Evolutionary conservation across 1,140 invertebrate species (phyloP), one percentile per base, ranked within the genome.

Genomic region (Vanessa atalanta): DNA sequence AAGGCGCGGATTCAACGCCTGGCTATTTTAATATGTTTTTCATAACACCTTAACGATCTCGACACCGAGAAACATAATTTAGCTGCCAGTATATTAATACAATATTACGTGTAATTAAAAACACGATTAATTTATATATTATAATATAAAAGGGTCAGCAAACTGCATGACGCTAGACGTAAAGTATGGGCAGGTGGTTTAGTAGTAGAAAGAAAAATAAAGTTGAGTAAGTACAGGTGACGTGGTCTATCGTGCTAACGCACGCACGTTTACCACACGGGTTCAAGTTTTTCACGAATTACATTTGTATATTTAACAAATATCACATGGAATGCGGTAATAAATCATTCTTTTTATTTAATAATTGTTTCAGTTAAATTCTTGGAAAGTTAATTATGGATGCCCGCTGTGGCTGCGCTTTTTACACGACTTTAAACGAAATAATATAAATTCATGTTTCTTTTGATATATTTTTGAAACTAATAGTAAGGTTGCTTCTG

Each of bases 21-120:
- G 37, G 0, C 3, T 9, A 43, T 43, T 43, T 43, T 9, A 43
- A 43, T 43, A 9, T 43, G 8, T 43, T 43, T 9, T 43, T 43
- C 1, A 43, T 43, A 9, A 9, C 37, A 43, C 37, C 7, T 43
- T 53, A 53, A 53, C 15, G 51, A 53, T 23, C 53, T 14, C 15
- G 16, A 57, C 53, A 57, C 53, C 23, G 20, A 23, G 9, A 12
- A 57, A 50, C 48, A 15, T 23, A 57, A 57, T 23, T 57, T 57
- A 23, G 13, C 53, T 23, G 16, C 6, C 53, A 23, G 11, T 57
- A 26, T 9, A 43, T 43, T 43, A 43, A 43, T 43, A 23, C 12
- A 23, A 57, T 57, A 16, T 57, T 57, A 16, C 53, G 20, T 57
- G 53, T 57, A 57, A 57, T 57, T 57, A 57, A 57, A 23, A 57